These are phyloP conservation scores for Thripadectes ignobilis DNA, from an alignment of 2,797 vertebrate species.

Conservation along the genomic window DNA sequence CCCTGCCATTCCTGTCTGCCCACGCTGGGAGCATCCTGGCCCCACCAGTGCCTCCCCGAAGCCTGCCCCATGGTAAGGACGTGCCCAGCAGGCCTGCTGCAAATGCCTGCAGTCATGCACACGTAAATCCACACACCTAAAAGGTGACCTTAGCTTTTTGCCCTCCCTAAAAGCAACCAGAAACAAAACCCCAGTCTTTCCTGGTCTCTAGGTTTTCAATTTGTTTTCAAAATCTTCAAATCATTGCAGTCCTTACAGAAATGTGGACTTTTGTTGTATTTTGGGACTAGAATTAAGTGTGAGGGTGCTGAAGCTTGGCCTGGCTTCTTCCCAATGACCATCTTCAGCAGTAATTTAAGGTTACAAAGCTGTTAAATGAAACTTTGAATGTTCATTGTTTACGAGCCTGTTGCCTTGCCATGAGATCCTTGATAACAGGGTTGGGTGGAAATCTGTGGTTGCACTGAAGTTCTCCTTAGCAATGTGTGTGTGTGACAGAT, in stretches of 20 bases:
- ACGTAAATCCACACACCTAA: neutral
- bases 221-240: neutral
- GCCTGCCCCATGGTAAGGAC: slow-evolving; percentile 86
- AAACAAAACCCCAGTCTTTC: neutral
- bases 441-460: neutral
- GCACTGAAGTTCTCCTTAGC: neutral
- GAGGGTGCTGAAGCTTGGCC: neutral
- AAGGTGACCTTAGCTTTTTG: neutral
- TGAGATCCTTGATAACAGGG: slow-evolving; percentile 2
- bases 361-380: neutral
- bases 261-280: neutral
- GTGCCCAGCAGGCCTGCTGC: slow-evolving; percentile 58
- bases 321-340: neutral
- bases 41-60: slow-evolving; percentile 90
- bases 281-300: neutral
- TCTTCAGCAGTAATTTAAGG: neutral
- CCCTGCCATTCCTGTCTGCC: slow-evolving; percentile 85
- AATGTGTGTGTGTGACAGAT: neutral
- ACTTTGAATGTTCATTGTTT: neutral
- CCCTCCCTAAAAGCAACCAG: neutral
- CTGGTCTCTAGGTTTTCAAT: neutral
- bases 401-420: slow-evolving; percentile 53
- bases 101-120: neutral
- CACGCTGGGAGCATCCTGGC: slow-evolving; percentile 86
- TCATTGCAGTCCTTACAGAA: neutral